Evolutionary conservation across 2,113 vertebrate species (phyloP).

Genomic region (Garra rufa): DNA sequence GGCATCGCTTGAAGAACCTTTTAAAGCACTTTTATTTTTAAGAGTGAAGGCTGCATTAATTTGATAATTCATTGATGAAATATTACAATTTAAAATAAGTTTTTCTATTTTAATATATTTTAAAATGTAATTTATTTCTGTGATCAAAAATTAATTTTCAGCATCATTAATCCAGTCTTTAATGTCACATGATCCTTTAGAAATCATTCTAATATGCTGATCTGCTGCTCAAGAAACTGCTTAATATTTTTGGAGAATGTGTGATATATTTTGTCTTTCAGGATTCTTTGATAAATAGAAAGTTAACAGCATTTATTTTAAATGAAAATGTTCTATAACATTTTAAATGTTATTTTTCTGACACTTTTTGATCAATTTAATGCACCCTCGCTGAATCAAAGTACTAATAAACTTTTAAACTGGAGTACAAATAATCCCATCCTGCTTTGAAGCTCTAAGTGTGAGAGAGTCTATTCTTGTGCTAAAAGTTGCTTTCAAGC

Average conservation of each 20-base stretch:
- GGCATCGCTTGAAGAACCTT: too few species aligned
- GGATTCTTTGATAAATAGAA: background rate
- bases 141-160: too few species aligned
- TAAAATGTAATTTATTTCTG: too few species aligned
- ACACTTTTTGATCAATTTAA: too few species aligned
- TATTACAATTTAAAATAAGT: too few species aligned
- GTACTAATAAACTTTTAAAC: background rate
- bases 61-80: too few species aligned
- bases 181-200: background rate
- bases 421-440: background rate
- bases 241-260: background rate
- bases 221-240: background rate
- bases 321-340: background rate
- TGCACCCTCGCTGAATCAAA: background rate
- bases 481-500: background rate
- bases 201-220: background rate
- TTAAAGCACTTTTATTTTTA: too few species aligned
- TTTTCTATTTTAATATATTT: too few species aligned
- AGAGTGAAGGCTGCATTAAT: too few species aligned
- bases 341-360: too few species aligned
- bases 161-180: background rate
- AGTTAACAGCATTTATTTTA: background rate
- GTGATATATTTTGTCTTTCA: background rate
- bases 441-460: conserved; percentile 1
- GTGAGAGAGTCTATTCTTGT: conserved; percentile 36